phyloP scores from a whole-genome alignment of 2,797 vertebrate species.

The Sebastiscus tertius region DNA sequence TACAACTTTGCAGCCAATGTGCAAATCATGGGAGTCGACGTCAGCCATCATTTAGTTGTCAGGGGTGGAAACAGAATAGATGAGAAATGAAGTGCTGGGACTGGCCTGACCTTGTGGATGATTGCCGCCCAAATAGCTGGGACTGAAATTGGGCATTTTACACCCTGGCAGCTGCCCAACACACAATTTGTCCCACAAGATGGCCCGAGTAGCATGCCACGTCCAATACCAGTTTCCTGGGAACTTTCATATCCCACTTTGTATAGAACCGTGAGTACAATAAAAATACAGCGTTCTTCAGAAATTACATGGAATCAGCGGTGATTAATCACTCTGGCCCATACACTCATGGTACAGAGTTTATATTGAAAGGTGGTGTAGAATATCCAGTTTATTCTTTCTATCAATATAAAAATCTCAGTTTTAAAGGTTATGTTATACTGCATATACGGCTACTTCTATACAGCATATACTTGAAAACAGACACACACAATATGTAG shows the following conservation, averaged over 20 bases:
- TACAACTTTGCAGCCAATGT: slow-evolving; percentile 55
- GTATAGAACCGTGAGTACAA: slow-evolving; percentile 41
- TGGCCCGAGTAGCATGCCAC: slow-evolving; percentile 67
- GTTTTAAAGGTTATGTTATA: not conserved
- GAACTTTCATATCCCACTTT: slow-evolving; percentile 62
- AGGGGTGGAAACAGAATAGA: slow-evolving; percentile 78
- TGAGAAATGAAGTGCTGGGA: slow-evolving; percentile 81
- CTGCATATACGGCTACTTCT: not conserved
- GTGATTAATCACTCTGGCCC: slow-evolving; percentile 41
- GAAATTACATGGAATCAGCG: slow-evolving; percentile 47
- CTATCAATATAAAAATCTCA: not conserved
- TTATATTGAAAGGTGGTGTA: slow-evolving; percentile 16
- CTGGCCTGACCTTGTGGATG: slow-evolving; percentile 80
- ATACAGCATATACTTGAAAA: not conserved
- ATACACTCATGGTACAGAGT: slow-evolving; percentile 13
- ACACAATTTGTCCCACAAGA: slow-evolving; percentile 79
- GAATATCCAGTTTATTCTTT: slow-evolving; percentile 4
- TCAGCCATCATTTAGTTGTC: slow-evolving; percentile 83
- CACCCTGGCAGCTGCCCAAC: slow-evolving; percentile 85
- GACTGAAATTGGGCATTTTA: slow-evolving; percentile 86
- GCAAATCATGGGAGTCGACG: slow-evolving; percentile 76
- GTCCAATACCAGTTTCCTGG: slow-evolving; percentile 74
- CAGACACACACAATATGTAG: not conserved
- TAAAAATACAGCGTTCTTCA: slow-evolving; percentile 53
- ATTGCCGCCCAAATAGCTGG: slow-evolving; percentile 83